Base-by-base conservation (phyloP, 2,113 vertebrate genomes). In the Heptranchias perlo region DNA sequence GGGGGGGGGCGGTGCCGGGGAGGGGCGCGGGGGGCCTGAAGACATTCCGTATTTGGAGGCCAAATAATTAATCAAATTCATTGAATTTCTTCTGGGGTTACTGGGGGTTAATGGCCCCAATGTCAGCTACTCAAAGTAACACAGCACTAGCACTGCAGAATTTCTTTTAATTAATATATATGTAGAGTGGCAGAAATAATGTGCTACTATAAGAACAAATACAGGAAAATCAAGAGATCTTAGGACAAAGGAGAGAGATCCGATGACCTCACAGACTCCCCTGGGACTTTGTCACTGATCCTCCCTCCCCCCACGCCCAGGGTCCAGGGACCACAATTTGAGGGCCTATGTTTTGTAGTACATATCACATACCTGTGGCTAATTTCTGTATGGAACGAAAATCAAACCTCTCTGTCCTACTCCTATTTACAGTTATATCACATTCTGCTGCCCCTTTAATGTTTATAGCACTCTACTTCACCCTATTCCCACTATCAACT, bases 61-160 rank as follows among this genome's bases (percentile, higher is more conserved):
- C 89, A 92, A 92, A 92, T 28, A 92, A 62, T 62, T 92, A 92
- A 92, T 92, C n/a, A 92, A 92, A 92, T 62, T 21, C 8, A 18
- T 39, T n/a, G 35, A n/a, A 62, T 16, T 92, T 92, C 89, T 92
- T 49, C 49, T 35, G 58, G 31, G 89, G 58, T 92, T 58, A 5
- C 16, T 62, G 89, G 28, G 49, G 61, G 39, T 61, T n/a, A 62
- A 92, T 39, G 54, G 11, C 25, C 87, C 28, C 28, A 58, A 23
- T 62, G 89, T 23, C 39, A 58, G 58, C 35, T 39, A 10, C 11
- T 14, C 58, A 92, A 35, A 62, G 39, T 62, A 62, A 92, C 39
- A 31, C 13, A 28, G 31, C 87, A 58, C 52, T 35, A 91, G 18
- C 7, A 0, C 7, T 62, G 89, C 35, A 62, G 5, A 61, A 62